phyloP scores from a whole-genome alignment of 2,113 vertebrate genomes.

The Petroica traversi region DNA sequence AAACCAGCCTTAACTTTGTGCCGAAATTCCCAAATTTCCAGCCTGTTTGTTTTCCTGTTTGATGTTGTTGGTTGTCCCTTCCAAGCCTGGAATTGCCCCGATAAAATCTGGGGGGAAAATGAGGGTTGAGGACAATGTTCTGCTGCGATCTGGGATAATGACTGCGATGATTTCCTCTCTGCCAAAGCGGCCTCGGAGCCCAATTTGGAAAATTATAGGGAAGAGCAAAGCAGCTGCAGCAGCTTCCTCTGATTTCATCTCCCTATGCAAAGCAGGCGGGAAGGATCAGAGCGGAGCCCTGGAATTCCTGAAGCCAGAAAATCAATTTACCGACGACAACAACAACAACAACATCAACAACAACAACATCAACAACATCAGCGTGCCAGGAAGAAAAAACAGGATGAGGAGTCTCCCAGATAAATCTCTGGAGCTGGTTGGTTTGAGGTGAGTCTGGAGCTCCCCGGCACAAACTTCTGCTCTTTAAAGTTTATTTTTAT shows the following conservation, averaged over 20 bases:
- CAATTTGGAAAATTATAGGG: conserved; percentile 49
- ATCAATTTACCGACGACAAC: background rate
- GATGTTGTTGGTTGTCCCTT: rapidly evolving
- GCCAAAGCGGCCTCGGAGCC: background rate
- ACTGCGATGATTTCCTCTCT: background rate
- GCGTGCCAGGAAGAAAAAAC: background rate
- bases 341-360: background rate
- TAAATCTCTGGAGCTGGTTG: background rate
- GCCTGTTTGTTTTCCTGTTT: background rate
- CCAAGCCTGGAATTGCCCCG: background rate
- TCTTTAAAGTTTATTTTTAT: background rate
- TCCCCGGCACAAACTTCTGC: background rate
- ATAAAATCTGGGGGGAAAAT: background rate
- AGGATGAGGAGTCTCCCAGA: background rate
- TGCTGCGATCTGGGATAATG: background rate
- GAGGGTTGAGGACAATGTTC: background rate
- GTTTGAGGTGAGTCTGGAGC: background rate
- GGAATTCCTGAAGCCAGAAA: background rate
- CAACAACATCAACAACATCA: background rate
- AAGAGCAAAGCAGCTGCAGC: background rate
- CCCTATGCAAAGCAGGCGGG: background rate
- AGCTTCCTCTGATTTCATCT: conserved; percentile 47
- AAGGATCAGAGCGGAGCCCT: background rate
- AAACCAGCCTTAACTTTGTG: background rate
- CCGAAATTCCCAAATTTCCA: background rate